Base-by-base conservation (phyloP, 2,888 invertebrate species). In the Caenorhabditis macrosperma region DNA sequence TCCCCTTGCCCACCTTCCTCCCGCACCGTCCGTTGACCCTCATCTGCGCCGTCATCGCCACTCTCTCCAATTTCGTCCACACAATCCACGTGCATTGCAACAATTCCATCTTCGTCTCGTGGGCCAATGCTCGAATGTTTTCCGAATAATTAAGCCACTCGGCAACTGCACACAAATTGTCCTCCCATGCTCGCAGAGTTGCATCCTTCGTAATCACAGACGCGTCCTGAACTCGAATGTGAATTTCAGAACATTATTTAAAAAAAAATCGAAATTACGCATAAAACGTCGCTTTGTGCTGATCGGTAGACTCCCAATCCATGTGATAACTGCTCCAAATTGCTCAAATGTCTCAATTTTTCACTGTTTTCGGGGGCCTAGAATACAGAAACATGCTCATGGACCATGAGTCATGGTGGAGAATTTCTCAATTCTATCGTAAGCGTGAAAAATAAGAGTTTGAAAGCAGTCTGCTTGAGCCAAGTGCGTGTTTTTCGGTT, bases 121-220 rank as follows among this genome's bases (percentile, higher is more conserved):
- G 1, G 1, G 52, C 26, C 1, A 64, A 41, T 12, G 24, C 41
- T 41, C 41, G 22, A 7, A 64, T 54, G 0, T 17, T n/a, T 5
- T 50, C 54, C 9, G 64, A 64, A 20, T 64, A 54, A 17, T 64
- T 64, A 15, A 64, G 15, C 64, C 64, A 64, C 5, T 64, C 41
- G 1, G 41, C 64, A 38, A 41, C 64, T 20, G 52, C n/a, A 5
- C 52, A 35, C 1, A 64, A 24, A 2, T 28, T 10, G 0, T 52
- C 20, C 20, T 64, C 64, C 64, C 64, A 64, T 5, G 7, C 38
- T 9, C 15, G 9, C 9, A 38, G 38, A 12, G 12, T 38, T 12
- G 38, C 5, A 2, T 5, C 15, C 15, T 38, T 38, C 15, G 38
- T 38, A 15, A 38, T 38, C 2, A 2, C 15, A 15, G 38, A 38